Conservation (phyloP, 2,888 invertebrate genomes). For the Therioaphis trifolii region DNA sequence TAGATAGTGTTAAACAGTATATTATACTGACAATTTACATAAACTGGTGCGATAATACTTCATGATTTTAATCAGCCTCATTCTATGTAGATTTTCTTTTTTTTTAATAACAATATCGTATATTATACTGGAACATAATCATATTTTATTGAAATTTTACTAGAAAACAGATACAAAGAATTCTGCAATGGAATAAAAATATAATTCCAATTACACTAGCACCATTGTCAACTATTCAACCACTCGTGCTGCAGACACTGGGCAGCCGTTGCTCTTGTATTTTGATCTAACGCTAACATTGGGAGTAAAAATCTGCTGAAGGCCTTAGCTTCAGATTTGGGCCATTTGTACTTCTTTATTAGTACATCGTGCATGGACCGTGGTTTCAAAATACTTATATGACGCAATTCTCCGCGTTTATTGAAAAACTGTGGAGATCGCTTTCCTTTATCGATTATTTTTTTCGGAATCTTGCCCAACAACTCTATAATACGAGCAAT, state of each 20-base stretch:
- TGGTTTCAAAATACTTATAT: constrained; percentile 94
- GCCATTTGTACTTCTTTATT: constrained; percentile 97
- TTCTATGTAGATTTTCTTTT: too few relatives aligned
- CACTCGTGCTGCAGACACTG: constrained; percentile 95
- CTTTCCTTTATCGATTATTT: constrained; percentile 91
- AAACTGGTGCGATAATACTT: too few relatives aligned
- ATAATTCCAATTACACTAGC: constrained; percentile 32
- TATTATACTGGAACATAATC: too few relatives aligned
- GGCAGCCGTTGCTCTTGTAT: constrained; percentile 90
- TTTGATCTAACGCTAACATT: constrained; percentile 97
- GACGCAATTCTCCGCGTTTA: constrained; percentile 91
- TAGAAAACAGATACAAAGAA: constrained; percentile 46
- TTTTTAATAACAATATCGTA: too few relatives aligned
- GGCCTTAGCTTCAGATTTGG: constrained; percentile 84
- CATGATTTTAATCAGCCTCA: too few relatives aligned
- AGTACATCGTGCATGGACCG: constrained; percentile 96
- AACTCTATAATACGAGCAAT: constrained; percentile 99
- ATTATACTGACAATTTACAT: too few relatives aligned
- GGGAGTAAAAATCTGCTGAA: constrained; percentile 95
- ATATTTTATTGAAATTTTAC: constrained; percentile 43
- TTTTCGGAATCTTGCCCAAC: constrained; percentile 93
- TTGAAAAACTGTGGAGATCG: constrained; percentile 96
- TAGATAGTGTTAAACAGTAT: too few relatives aligned
- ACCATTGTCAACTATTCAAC: constrained; percentile 73
- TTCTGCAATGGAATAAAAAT: constrained; percentile 41